Base-by-base conservation (phyloP, 64 coral and sea anemone genomes). In the Montipora cactus region DNA sequence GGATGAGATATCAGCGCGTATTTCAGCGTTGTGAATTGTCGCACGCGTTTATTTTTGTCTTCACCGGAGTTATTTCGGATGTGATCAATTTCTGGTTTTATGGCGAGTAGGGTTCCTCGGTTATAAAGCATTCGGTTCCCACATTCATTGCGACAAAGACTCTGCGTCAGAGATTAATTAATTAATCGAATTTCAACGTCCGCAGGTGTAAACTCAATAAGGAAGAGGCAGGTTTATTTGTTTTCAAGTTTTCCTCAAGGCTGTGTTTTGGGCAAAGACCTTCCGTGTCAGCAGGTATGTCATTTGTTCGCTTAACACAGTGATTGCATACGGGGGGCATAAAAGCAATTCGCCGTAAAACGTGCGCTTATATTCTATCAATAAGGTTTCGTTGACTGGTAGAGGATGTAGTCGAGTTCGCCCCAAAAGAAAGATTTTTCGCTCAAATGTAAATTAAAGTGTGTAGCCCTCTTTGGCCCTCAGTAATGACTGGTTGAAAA, bases 1-100 rank as follows among this genome's bases (percentile, higher is more conserved):
- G 82, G 82, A 71, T 52, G 8, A 37, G 82, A 86, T 71, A 86
- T 21, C 19, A 67, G 49, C 82, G 45, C 49, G 66, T 86, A 86
- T 49, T 86, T 86, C n/a, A 51, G 3, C 13, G 82, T 45, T 44
- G 67, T 18, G 49, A 86, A 86, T n/a, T 66, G 10, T 10, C 45
- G 62, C 62, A 44, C 15, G 5, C 5, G 82, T 49, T 67, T 86
- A 86, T 69, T 86, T 86, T 47, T 86, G 49, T 50, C 82, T 49
- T 21, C 44, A 62, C 45, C 49, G 0, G 14, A 71, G 82, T 51
- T 86, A 71, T 86, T 50, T 23, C 7, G 47, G 82, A 51, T 18
- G 47, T 50, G 82, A 86, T 86, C 82, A 50, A 13, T 86, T 49
- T 18, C 13, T 19, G 7, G 49, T 49, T 84, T 86, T 59, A 86